Evolutionary conservation across 2,113 vertebrate species (phyloP), one percentile per base, ranked within the genome.

Genomic region (Hirundichthys speculiger): DNA sequence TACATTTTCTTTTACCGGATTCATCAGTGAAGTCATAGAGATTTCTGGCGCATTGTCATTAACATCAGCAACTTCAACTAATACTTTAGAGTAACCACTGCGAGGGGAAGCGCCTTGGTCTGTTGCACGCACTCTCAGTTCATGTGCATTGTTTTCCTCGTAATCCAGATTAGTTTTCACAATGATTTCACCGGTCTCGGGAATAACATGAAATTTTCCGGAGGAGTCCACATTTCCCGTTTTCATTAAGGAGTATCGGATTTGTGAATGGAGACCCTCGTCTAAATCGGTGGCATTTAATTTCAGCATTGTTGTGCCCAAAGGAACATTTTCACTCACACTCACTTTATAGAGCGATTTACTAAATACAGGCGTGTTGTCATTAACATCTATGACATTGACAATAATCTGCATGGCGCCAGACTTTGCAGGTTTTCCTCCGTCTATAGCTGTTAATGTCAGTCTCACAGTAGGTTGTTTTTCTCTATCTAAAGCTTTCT

Each of bases 31-130:
- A 1, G 93, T 89, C 53, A 96, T 15, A 0, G 86, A 88, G 73
- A 96, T 92, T 57, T 96, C 93, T 0, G 95, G 95, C 8, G 88
- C 85, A 10, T 98, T 94, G 56, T 96, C 94, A 62, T 96, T 98
- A 30, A 95, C 84, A 65, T 97, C 96, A 0, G 90, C 82, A 38
- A 96, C 86, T 24, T 96, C 94, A 30, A 98, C 88, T 63, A 95
- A 70, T 9, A 96, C 62, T 48, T 95, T 95, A 16, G 92, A 85
- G 51, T 92, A 84, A 10, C 79, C 81, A 13, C 65, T 86, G 1
- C 89, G 73, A 3, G 91, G 85, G 13, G 85, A 49, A 1, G 21
- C 0, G 0, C 88, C 89, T 40, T 79, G 78, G 49, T 92, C 91
- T 16, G 69, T 84, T 15, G 86, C 91, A 9, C 71, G 68, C 2